Conservation (phyloP, 2,888 invertebrate genomes). For the Agrochola macilenta region DNA sequence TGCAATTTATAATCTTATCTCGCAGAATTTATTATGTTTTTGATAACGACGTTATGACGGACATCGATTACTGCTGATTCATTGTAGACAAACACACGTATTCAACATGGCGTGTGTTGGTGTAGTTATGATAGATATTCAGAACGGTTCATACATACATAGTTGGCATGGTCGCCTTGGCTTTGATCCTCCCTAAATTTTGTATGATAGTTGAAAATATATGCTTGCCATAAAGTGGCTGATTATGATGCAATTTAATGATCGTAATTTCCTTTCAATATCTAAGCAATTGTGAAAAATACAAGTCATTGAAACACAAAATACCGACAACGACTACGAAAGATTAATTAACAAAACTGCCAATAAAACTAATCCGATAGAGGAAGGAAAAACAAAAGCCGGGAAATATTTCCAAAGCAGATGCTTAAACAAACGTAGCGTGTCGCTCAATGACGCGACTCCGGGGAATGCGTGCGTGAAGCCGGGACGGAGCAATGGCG, state of each 20-base stretch:
- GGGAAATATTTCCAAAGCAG: slow-evolving; percentile 28
- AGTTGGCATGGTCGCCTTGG: background rate
- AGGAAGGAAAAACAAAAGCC: slow-evolving; percentile 35
- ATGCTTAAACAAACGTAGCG: slow-evolving; percentile 37
- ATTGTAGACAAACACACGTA: slow-evolving; percentile 25
- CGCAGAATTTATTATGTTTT: slow-evolving; percentile 36
- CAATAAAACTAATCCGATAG: slow-evolving; percentile 40
- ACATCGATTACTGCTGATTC: slow-evolving; percentile 7
- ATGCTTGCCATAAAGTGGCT: background rate
- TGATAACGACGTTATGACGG: slow-evolving; percentile 44
- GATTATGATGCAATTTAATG: background rate
- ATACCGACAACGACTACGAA: background rate
- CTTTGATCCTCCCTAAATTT: background rate
- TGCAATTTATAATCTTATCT: slow-evolving; percentile 30
- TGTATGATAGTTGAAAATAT: background rate
- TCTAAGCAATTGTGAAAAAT: background rate
- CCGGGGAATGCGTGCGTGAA: slow-evolving; percentile 43
- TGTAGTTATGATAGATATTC: slow-evolving; percentile 24
- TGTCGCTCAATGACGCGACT: slow-evolving; percentile 29
- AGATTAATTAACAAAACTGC: slow-evolving; percentile 39
- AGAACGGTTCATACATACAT: background rate
- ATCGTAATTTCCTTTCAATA: background rate
- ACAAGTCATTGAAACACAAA: slow-evolving; percentile 7
- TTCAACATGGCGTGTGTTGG: background rate
- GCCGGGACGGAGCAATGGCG: slow-evolving; percentile 20